Evolutionary conservation across 53 echinoderm and acorn worm genomes (phyloP).

Genomic region (Paracentrotus lividus): DNA sequence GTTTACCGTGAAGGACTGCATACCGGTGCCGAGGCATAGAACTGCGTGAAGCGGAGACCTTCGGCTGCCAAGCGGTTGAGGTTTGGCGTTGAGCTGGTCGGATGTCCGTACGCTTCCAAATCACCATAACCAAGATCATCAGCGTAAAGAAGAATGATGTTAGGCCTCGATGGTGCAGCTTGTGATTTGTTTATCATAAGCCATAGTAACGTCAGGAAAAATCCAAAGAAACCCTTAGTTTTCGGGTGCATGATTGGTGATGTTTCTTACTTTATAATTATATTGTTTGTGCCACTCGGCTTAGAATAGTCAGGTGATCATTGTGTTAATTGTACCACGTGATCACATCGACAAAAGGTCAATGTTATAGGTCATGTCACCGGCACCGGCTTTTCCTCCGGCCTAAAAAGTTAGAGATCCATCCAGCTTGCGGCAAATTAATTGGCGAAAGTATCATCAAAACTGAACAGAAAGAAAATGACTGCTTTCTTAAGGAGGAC

Average conservation of each 20-base stretch:
- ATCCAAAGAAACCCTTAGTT: not conserved
- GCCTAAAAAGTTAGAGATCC: no score
- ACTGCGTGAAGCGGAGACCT: constrained; percentile 94
- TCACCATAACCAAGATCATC: constrained; percentile 96
- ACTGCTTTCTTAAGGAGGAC: constrained; percentile 6
- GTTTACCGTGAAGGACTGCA: constrained; percentile 96
- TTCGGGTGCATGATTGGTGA: not conserved
- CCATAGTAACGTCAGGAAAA: not conserved
- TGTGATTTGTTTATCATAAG: not conserved
- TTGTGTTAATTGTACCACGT: not conserved
- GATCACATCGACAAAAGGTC: not conserved
- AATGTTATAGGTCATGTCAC: not conserved
- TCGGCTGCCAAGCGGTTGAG: constrained; percentile 80
- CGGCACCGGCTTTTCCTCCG: not conserved
- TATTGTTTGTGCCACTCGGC: not conserved
- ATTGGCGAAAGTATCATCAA: not conserved
- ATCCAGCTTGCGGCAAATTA: not conserved
- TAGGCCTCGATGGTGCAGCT: constrained; percentile 66
- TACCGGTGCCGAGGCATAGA: constrained; percentile 87
- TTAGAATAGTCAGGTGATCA: not conserved
- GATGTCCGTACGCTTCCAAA: constrained; percentile 91
- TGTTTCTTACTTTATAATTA: not conserved
- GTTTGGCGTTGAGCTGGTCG: constrained; percentile 89
- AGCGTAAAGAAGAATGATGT: constrained; percentile 90
- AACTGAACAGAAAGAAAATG: not conserved